Evolutionary conservation across 2,797 vertebrate genomes (phyloP), one percentile per base, ranked within the genome.

Genomic region (Lacerta agilis): DNA sequence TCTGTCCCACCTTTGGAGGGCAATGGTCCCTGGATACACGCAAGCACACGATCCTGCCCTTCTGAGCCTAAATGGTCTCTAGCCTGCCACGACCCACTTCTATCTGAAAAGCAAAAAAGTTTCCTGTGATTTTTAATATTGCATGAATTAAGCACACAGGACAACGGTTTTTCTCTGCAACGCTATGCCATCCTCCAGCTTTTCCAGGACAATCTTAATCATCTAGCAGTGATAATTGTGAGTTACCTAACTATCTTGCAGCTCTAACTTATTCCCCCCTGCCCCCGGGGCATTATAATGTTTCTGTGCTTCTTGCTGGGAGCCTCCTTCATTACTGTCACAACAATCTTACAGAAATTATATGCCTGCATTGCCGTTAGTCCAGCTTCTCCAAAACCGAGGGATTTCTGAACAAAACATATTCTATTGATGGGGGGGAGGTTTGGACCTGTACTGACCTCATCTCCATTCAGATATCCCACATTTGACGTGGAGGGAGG

Each of bases 341-440:
- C 82, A 93, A 81, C 0, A 25, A 10, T 88, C 88, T 86, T 85
- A 45, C 90, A 66, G 72, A 91, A 83, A 27, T 38, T 43, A 87
- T 77, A 82, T 17, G 1, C 78, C 69, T 88, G 58, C 18, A 82
- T 71, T 88, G 79, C 86, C 81, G 88, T 88, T 81, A 90, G 66
- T 17, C 72, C 43, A 89, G 17, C 7, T 49, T 86, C 87, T 91
- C 79, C 79, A 88, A 55, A 90, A 90, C 83, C 33, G 29, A 69
- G 25, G n/a, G 2, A 67, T 84, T 41, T 87, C 55, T 87, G 83
- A 85, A 92, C 17, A 87, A 91, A 90, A 86, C 55, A 1, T 64
- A 3, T 5, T 29, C 11, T 64, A 83, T 7, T 67, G 72, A 3
- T 8, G 33, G 4, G 25, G 25, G 33, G 33, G 33, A 33, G 33